Evolutionary conservation across 1,140 invertebrate species (phyloP).

Genomic region (Ostrea edulis): DNA sequence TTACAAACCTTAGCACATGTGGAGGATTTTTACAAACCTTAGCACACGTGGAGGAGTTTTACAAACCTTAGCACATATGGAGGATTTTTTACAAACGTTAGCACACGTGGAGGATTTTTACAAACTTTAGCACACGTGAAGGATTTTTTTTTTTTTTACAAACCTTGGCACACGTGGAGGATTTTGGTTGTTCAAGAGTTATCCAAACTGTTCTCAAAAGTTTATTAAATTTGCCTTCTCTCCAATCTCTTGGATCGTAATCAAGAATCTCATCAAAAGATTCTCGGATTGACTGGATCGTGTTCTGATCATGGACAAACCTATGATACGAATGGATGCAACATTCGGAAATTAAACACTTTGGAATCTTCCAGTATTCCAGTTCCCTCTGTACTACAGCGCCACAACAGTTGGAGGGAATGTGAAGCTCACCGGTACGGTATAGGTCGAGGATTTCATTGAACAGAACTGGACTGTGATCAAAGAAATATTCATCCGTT

Average conservation of each 20-base stretch:
- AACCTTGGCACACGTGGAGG: slow-evolving; percentile 48
- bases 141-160: neutral
- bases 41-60: too few species aligned
- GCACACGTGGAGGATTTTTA: too few species aligned
- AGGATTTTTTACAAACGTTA: too few species aligned
- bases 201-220: slow-evolving; percentile 41
- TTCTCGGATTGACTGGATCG: slow-evolving; percentile 47
- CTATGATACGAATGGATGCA: slow-evolving; percentile 27
- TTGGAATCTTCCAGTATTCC: slow-evolving; percentile 45
- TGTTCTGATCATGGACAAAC: slow-evolving; percentile 25
- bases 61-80: too few species aligned
- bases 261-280: slow-evolving; percentile 19
- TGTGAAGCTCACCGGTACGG: slow-evolving; percentile 34
- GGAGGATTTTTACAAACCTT: too few species aligned
- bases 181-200: slow-evolving; percentile 58
- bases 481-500: slow-evolving; percentile 44
- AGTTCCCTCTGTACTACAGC: slow-evolving; percentile 31
- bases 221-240: neutral
- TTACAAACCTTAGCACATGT: too few species aligned
- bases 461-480: slow-evolving; percentile 43
- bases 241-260: neutral
- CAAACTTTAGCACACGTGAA: too few species aligned
- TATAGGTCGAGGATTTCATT: slow-evolving; percentile 41
- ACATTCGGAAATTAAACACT: slow-evolving; percentile 31
- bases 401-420: slow-evolving; percentile 40